Base-by-base conservation (phyloP, 2,888 invertebrate genomes). In the Hydrotaea cyrtoneurina region DNA sequence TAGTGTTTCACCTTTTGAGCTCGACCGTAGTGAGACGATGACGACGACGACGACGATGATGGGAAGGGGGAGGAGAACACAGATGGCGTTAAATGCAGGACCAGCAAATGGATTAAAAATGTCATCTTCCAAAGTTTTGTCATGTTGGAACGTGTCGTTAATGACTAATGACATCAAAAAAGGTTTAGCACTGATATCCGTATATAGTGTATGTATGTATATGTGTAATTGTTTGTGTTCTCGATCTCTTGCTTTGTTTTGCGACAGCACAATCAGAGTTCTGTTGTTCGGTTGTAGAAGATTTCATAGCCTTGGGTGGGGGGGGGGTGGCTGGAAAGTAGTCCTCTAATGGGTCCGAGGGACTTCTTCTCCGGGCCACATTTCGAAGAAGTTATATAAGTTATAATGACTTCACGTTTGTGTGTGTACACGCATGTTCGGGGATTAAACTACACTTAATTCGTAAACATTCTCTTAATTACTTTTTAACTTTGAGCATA, bases 1-100 rank as follows among this genome's bases (percentile, higher is more conserved):
- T 82, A 80, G n/a, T 85, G 82, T 69, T 79, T 80, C 0, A 72
- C 79, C 59, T 78, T 80, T 39, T 78, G 83, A 64, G 75, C 59
- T 39, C 86, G 86, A 50, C 82, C 80, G 26, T 82, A 73, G 55
- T 79, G 73, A 19, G 71, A 62, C 39, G 46, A 46, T 26, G 80
- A 57, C 26, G 74, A 57, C 15, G 69, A 43, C 13, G 78, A 78
- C 55, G 80, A 76, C 19, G 59, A 57, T 13, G 69, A 69, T 7
- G 19, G 53, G 26, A 26, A 72, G 53, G 55, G 50, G 31, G 59
- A 13, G 17, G 43, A 15, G 26, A 74, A 53, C 43, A 75, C 78
- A 39, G 46, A 46, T 66, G 83, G 71, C 73, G 62, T 77, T 50
- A 78, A 78, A 66, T 80, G 82, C 73, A 85, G 80, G 50, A 83